These are phyloP conservation scores for Channa argus DNA, from an alignment of 2,113 vertebrate genomes.

Conservation along the genomic window DNA sequence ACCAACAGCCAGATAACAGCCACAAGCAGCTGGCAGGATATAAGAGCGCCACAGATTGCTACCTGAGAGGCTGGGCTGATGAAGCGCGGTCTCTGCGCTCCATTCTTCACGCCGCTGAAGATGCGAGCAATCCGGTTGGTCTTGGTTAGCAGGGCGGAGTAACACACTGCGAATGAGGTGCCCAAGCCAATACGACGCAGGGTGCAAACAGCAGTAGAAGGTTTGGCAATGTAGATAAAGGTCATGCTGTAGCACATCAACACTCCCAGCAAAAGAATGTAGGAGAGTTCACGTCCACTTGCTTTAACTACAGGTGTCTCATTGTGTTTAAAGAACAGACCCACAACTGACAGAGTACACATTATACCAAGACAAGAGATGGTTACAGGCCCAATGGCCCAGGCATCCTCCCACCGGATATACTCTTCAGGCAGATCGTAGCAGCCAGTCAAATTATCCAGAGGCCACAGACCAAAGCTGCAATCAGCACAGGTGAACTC, in stretches of 20 bases:
- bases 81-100: conserved; percentile 93
- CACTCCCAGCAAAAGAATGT: conserved; percentile 94
- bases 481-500: conserved; percentile 97
- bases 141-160: conserved; percentile 97
- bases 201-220: conserved; percentile 91
- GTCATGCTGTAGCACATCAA: conserved; percentile 99
- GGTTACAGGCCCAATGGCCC: conserved; percentile 95
- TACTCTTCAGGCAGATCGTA: conserved; percentile 96
- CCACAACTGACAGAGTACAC: conserved; percentile 92
- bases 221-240: conserved; percentile 95
- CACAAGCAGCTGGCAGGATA: conserved; percentile 96
- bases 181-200: conserved; percentile 93
- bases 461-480: conserved; percentile 93
- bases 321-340: conserved; percentile 92
- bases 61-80: conserved; percentile 97
- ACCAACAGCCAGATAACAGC: conserved; percentile 94
- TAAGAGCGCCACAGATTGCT: conserved; percentile 93
- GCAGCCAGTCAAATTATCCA: conserved; percentile 91
- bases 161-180: conserved; percentile 96
- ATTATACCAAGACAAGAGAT: conserved; percentile 94
- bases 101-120: conserved; percentile 94
- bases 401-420: conserved; percentile 95
- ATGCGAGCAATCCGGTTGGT: conserved; percentile 98
- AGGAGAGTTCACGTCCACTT: conserved; percentile 95
- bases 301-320: conserved; percentile 96